Base-by-base conservation (phyloP, 2,888 invertebrate species). In the Sphaerophoria taeniata region DNA sequence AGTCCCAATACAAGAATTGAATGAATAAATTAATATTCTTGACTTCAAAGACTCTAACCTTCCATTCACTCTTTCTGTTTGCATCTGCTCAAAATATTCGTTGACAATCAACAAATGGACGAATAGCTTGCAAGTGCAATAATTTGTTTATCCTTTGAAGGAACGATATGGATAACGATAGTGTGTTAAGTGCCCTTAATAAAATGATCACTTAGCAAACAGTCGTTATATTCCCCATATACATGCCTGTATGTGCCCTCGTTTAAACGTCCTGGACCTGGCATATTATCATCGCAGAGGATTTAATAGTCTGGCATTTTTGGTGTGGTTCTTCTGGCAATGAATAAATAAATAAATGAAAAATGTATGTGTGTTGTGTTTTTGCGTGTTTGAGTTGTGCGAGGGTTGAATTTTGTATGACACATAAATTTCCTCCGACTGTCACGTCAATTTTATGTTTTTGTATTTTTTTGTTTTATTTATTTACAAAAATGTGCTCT, bases 91-190 rank as follows among this genome's bases (percentile, higher is more conserved):
- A 55, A 36, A 67, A 31, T 58, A 47, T 24, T 11, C 14, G 31
- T 63, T 65, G 16, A 16, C 60, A 34, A 63, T 75, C 74, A 39
- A 60, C 67, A 70, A 12, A 31, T 49, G 47, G 4, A 33, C 33
- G 7, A 33, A 91, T 89, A 90, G 90, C 90, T 91, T 91, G 91
- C 91, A 91, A 91, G 91, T 91, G 91, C 90, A 91, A 90, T 91
- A 91, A 91, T 91, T 91, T 91, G 91, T 91, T 91, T 91, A 91
- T 43, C 60, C 60, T 60, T 43, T 43, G 43, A 89, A 89, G 90
- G 89, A 89, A 89, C 81, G 69, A 70, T 76, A 76, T 89, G 81
- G 61, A 69, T 72, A 76, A 24, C 24, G 24, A 24, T 24, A 24
- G 76, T 76, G 89, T 89, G 91, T 89, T 91, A 90, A 91, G 91